Base-by-base conservation (phyloP, 2,797 vertebrate species). In the Nannoperca obscura region DNA sequence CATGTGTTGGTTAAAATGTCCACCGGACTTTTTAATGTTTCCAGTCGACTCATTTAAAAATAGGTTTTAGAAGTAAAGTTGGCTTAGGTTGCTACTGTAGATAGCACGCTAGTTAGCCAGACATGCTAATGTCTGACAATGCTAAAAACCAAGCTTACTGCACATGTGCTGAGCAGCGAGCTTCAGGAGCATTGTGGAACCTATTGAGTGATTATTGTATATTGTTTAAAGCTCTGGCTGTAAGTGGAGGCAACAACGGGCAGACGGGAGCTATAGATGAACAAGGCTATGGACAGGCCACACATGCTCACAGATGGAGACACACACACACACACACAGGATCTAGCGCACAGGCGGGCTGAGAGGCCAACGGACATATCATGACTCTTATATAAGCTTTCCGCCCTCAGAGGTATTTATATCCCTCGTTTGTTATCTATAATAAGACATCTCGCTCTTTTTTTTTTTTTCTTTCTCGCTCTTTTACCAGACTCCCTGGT, bases 351-450 rank as follows among this genome's bases (percentile, higher is more conserved):
- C 80, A 71, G 62, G 30, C 36, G 5, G 58, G 44, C 60, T 72
- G 63, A 72, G 53, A 87, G 76, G 87, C 80, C 82, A 81, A 74
- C 8, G 77, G 85, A 90, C 86, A 86, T 79, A 88, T 91, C 86
- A 87, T 88, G 86, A 88, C 74, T 90, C 87, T 92, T 91, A 92
- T 74, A 87, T 90, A 93, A 93, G 85, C 80, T 88, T 79, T 85
- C 86, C 78, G 19, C 85, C 85, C 88, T 80, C 82, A 74, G 82
- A 87, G 77, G 76, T 93, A 93, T 94, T 93, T 93, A 91, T 93
- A 93, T 80, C 88, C 78, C 86, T 90, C 84, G 58, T 93, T 92
- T 91, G 86, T 93, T 91, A 93, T 93, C 90, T 93, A 89, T 92
- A 91, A 91, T 92, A 92, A 91, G 91, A 93, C 83, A 90, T 92